These are phyloP conservation scores for Gastracanthus pulcherrimus DNA, from an alignment of 2,888 invertebrate genomes.

Conservation along the genomic window DNA sequence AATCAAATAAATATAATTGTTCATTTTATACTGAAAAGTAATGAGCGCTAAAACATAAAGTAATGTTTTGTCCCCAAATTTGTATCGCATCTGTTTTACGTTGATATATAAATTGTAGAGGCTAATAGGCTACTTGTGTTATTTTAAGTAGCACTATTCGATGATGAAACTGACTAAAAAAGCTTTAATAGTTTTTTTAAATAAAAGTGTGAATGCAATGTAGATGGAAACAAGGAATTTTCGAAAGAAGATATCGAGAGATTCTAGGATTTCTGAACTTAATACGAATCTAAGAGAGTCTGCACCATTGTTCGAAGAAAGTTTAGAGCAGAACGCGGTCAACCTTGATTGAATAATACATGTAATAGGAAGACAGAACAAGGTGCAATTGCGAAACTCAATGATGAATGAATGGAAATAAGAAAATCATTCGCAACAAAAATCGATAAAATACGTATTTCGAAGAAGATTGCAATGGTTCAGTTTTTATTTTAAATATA, in stretches of 20 bases:
- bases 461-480: neutral
- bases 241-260: neutral
- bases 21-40: too few species aligned
- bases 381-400: neutral
- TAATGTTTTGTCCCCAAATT: too few species aligned
- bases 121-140: too few species aligned
- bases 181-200: too few species aligned
- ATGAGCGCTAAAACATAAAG: too few species aligned
- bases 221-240: neutral
- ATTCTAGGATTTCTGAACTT: neutral
- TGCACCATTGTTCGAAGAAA: neutral
- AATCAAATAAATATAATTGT: too few species aligned
- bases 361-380: neutral
- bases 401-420: neutral
- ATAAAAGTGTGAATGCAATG: neutral
- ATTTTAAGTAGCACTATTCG: too few species aligned
- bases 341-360: neutral
- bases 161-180: too few species aligned
- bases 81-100: too few species aligned
- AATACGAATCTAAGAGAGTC: neutral
- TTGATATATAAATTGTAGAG: too few species aligned
- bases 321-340: neutral
- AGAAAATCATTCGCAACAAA: neutral
- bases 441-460: neutral
- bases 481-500: neutral